phyloP scores from a whole-genome alignment of 2,888 invertebrate species.

The Rhingia rostrata region DNA sequence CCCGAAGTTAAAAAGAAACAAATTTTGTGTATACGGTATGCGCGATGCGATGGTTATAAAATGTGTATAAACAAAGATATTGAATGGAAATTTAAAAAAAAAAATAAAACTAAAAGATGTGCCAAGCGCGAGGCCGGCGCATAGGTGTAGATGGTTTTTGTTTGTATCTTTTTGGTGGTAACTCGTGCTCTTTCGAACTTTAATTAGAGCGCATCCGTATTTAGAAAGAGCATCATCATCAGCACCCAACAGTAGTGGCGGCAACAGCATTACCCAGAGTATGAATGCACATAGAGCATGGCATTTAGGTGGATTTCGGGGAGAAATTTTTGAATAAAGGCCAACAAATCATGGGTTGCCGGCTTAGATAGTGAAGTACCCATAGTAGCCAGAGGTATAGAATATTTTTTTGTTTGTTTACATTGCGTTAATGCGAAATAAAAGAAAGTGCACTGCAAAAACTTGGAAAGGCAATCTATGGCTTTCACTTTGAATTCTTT shows the following conservation, averaged over 20 bases:
- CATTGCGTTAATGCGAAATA: conserved; percentile 6
- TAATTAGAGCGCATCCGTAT: conserved; percentile 75
- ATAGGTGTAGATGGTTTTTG: conserved; percentile 63
- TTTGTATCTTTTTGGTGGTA: conserved; percentile 54
- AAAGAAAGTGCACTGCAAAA: conserved; percentile 17
- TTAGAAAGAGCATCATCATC: conserved; percentile 72
- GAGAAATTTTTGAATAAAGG: conserved; percentile 71
- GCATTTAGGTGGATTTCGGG: conserved; percentile 62
- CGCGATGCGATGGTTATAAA: conserved; percentile 59
- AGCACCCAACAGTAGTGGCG: conserved; percentile 37
- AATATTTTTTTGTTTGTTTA: conserved; percentile 12
- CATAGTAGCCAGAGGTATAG: neutral
- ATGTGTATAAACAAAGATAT: conserved; percentile 73
- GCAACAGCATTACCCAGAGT: conserved; percentile 37
- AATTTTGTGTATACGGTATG: conserved; percentile 17
- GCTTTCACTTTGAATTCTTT: conserved; percentile 59
- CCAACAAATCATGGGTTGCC: conserved; percentile 57
- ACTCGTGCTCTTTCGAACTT: conserved; percentile 73
- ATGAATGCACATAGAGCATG: conserved; percentile 48
- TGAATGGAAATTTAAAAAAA: conserved; percentile 72
- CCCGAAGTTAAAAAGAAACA: conserved; percentile 14
- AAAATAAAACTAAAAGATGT: conserved; percentile 27
- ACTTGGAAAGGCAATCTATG: neutral
- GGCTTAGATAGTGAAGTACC: conserved; percentile 14
- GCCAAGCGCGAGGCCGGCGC: conserved; percentile 55